Evolutionary conservation across 2,797 vertebrate species (phyloP).

Genomic region (Coregonus ussuriensis): DNA sequence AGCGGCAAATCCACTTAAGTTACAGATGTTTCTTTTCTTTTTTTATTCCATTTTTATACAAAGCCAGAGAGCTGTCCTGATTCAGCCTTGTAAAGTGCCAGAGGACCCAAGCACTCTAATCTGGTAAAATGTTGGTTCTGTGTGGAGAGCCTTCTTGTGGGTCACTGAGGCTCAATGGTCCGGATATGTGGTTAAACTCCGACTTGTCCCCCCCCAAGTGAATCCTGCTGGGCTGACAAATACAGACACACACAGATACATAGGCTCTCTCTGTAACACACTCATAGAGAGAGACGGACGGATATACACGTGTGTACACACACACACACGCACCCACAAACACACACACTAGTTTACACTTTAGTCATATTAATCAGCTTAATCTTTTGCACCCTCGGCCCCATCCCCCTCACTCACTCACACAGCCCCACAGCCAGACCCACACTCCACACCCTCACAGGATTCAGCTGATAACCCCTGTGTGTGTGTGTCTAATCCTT

Average conservation of each 20-base stretch:
- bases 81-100: too few relatives aligned
- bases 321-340: neutral
- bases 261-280: neutral
- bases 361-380: neutral
- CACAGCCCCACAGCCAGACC: neutral
- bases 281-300: neutral
- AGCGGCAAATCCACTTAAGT: too few relatives aligned
- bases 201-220: neutral
- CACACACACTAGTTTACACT: neutral
- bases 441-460: neutral
- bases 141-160: too few relatives aligned
- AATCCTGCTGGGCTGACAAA: neutral
- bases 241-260: neutral
- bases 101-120: too few relatives aligned
- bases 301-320: neutral
- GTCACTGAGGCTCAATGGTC: too few relatives aligned
- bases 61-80: too few relatives aligned
- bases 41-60: neutral
- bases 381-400: neutral
- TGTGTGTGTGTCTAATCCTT: constrained; percentile 11
- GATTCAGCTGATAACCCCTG: neutral
- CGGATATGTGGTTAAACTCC: neutral
- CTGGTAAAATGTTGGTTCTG: too few relatives aligned
- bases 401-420: neutral
- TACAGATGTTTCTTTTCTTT: too few relatives aligned